Evolutionary conservation across 2,797 vertebrate genomes (phyloP).

Genomic region (Mustela erminea): DNA sequence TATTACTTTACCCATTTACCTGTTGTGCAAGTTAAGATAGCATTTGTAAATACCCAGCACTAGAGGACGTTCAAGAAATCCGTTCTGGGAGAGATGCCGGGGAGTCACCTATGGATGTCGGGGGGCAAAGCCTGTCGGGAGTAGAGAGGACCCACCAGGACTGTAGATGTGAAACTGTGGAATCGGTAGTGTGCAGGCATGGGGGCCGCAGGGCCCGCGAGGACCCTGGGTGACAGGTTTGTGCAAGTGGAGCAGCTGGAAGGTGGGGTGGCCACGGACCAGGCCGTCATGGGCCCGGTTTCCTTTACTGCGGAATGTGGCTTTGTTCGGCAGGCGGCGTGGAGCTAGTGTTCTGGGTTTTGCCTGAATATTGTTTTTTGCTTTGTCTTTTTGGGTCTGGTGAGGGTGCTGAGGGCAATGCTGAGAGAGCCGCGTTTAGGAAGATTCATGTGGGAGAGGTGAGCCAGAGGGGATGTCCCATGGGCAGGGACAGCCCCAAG

Average conservation of each 20-base stretch:
- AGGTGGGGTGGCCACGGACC: not conserved
- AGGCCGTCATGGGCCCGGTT: no score
- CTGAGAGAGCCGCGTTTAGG: not conserved
- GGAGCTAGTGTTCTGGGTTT: not conserved
- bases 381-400: not conserved
- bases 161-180: not conserved
- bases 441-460: fast-evolving
- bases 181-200: not conserved
- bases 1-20: not conserved
- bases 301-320: not conserved
- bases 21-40: not conserved
- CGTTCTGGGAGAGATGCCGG: not conserved
- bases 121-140: not conserved
- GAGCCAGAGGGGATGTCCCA: not conserved
- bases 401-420: not conserved
- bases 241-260: fast-evolving
- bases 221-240: not conserved
- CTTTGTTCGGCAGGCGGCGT: fast-evolving
- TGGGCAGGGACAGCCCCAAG: fast-evolving
- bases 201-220: fast-evolving
- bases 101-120: not conserved
- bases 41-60: not conserved
- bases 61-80: not conserved
- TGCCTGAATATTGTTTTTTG: not conserved
- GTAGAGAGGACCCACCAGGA: not conserved